Conservation (phyloP, 2,113 vertebrate genomes). For the Diglossa brunneiventris region DNA sequence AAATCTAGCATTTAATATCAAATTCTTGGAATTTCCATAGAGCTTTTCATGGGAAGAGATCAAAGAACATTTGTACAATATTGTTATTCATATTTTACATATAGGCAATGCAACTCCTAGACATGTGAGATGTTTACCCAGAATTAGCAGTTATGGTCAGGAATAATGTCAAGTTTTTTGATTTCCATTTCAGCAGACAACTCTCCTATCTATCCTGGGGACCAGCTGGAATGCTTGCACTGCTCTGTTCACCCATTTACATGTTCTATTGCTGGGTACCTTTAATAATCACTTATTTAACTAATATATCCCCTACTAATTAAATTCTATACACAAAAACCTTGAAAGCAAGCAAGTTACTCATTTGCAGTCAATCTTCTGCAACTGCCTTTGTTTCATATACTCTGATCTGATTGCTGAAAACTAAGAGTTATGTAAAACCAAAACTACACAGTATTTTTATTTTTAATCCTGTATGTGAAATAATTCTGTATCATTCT, state of each 20-base stretch:
- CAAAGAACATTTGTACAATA: background rate
- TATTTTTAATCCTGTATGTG: background rate
- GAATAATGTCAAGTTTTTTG: background rate
- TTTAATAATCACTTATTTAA: background rate
- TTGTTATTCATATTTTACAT: background rate
- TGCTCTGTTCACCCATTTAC: background rate
- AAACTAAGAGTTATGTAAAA: background rate
- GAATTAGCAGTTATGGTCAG: background rate
- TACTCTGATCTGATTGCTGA: background rate
- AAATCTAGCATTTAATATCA: background rate
- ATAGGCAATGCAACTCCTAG: background rate
- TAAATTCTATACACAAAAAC: background rate
- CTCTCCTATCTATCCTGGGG: background rate
- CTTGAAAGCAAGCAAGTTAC: background rate
- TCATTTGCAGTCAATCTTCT: background rate
- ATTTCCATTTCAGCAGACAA: background rate
- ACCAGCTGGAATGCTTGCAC: background rate
- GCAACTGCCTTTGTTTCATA: background rate
- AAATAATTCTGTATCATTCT: background rate
- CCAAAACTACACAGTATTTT: rapidly evolving
- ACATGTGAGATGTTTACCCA: background rate
- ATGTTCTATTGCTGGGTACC: background rate
- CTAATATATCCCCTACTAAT: background rate
- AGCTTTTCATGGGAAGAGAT: background rate
- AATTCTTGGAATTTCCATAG: background rate